Conservation (phyloP, 2,797 vertebrate species). For the Sphaeramia orbicularis region DNA sequence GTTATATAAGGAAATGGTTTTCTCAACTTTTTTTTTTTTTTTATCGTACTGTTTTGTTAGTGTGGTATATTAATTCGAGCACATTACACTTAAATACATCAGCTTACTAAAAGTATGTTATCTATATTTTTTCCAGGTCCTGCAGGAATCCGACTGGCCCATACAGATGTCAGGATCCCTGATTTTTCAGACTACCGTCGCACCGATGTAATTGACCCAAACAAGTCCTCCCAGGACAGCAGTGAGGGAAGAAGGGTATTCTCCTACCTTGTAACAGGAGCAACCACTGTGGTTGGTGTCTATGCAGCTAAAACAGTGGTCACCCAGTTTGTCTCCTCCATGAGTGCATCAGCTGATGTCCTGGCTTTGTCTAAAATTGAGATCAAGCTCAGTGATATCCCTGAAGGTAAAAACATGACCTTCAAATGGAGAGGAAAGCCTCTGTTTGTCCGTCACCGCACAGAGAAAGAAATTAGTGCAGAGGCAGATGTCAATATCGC, state of each 20-base stretch:
- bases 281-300: constrained; percentile 80
- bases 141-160: constrained; percentile 85
- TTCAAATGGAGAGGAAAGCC: constrained; percentile 94
- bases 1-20: no score
- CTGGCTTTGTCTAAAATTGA: constrained; percentile 92
- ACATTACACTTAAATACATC: no score
- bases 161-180: constrained; percentile 89
- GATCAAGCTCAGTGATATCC: constrained; percentile 90
- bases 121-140: constrained; percentile 71
- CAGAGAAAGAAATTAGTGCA: constrained; percentile 87
- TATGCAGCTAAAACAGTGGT: constrained; percentile 90
- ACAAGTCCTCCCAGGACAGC: constrained; percentile 86
- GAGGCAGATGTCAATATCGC: constrained; percentile 85
- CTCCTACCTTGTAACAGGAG: constrained; percentile 90
- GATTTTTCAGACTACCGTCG: constrained; percentile 92
- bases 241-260: constrained; percentile 85
- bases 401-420: constrained; percentile 93
- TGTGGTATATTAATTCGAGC: no score
- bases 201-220: constrained; percentile 83
- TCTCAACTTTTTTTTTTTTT: no score
- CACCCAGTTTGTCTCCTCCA: constrained; percentile 89
- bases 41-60: no score
- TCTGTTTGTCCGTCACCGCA: constrained; percentile 91
- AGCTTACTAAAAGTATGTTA: no score
- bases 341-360: constrained; percentile 94